A percentile compares a stretch with the other conserved stretches of the same genome.
Conservation (phyloP, 2,888 invertebrate genomes). For the Scelioninae gen. 2 region DNA sequence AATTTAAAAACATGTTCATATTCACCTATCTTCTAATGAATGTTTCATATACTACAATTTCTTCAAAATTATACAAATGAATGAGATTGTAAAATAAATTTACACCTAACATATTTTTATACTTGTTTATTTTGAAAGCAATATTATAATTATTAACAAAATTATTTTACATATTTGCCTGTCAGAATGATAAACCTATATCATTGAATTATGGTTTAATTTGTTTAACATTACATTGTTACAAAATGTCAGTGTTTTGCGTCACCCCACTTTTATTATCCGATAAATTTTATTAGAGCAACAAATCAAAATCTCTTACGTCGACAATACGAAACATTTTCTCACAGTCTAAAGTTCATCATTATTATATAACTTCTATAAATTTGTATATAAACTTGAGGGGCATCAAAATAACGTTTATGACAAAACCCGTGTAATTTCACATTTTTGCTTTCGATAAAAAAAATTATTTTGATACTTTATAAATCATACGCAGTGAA, state of each 20-base stretch:
- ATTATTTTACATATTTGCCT: constrained; percentile 30
- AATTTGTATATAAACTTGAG: constrained; percentile 24
- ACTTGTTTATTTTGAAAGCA: constrained; percentile 45
- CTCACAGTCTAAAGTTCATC: constrained; percentile 9
- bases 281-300: neutral
- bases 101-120: constrained; percentile 11
- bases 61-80: neutral
- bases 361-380: constrained; percentile 13
- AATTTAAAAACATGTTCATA: too few species aligned
- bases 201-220: constrained; percentile 3
- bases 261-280: neutral
- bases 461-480: too few species aligned
- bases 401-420: constrained; percentile 22
- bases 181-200: constrained; percentile 28
- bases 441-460: too few species aligned
- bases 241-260: neutral
- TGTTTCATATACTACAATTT: too few species aligned
- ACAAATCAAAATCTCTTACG: constrained; percentile 27
- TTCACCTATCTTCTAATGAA: too few species aligned
- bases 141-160: constrained; percentile 44
- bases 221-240: neutral
- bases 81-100: neutral
- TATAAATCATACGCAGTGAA: neutral
- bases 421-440: constrained; percentile 7
- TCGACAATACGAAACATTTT: constrained; percentile 11